A percentile compares a stretch with the other conserved stretches of the same genome.
Evolutionary conservation across 1,140 invertebrate genomes (phyloP).

Genomic region (Ceratitis capitata): DNA sequence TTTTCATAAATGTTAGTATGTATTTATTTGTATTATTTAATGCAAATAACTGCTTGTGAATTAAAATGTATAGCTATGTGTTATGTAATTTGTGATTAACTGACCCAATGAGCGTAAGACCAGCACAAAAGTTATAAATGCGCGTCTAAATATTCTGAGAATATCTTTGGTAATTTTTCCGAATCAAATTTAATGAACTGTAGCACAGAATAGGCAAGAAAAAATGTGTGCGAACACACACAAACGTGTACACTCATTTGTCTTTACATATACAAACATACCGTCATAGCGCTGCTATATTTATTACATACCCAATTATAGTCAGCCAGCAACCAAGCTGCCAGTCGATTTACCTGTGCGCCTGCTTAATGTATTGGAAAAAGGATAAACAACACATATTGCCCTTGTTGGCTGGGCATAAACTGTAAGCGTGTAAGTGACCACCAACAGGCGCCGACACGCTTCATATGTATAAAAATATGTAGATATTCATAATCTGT

Average conservation of each 20-base stretch:
- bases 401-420: background rate
- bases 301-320: background rate
- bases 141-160: background rate
- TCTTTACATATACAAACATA: background rate
- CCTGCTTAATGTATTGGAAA: constrained; percentile 35
- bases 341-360: background rate
- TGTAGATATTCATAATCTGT: background rate
- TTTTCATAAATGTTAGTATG: too few species aligned
- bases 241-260: background rate
- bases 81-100: background rate
- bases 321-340: background rate
- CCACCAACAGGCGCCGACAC: background rate
- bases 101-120: background rate
- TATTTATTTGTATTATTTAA: too few species aligned
- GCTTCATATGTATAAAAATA: background rate
- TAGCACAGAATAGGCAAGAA: background rate
- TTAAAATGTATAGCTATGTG: too few species aligned
- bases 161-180: constrained; percentile 11
- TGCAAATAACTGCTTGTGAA: too few species aligned
- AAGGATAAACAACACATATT: constrained; percentile 26
- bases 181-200: constrained; percentile 32
- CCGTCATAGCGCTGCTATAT: too few species aligned
- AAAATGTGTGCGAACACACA: background rate
- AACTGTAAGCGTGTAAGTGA: too few species aligned
- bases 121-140: background rate